Percentiles rank a stretch among this genome's conserved stretches.
Conservation (phyloP, 2,113 vertebrate species). For the Melanocharis versteri region DNA sequence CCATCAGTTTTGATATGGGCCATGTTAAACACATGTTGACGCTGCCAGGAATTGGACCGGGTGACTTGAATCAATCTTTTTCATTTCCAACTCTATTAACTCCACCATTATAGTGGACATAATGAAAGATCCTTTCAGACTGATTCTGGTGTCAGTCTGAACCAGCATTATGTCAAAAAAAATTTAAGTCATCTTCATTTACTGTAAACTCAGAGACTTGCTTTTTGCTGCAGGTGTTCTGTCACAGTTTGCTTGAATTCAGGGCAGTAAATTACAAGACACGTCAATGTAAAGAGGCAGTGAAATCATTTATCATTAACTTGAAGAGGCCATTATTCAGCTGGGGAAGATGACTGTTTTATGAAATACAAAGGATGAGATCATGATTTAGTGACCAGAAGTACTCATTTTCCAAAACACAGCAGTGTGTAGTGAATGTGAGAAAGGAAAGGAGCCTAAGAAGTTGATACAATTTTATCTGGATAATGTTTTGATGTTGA, state of each 20-base stretch:
- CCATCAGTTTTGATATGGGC: not conserved
- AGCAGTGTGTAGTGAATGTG: not conserved
- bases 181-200: conserved; percentile 37
- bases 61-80: not conserved
- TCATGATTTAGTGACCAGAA: conserved; percentile 58
- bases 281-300: conserved; percentile 40
- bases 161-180: conserved; percentile 22
- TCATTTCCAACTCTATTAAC: conserved; percentile 16
- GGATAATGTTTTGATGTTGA: not conserved
- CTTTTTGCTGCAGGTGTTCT: conserved; percentile 40
- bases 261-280: conserved; percentile 41
- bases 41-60: not conserved
- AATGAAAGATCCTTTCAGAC: conserved; percentile 23
- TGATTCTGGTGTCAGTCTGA: conserved; percentile 8
- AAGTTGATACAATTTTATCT: not conserved
- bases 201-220: conserved; percentile 37
- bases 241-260: conserved; percentile 33
- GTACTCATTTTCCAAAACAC: conserved; percentile 35
- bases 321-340: conserved; percentile 61
- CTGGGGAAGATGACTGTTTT: conserved; percentile 40
- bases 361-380: conserved; percentile 65
- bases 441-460: not conserved
- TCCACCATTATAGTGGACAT: not conserved
- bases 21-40: not conserved
- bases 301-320: conserved; percentile 62